Conservation (phyloP, 2,888 invertebrate species). For the Fragum sueziense region DNA sequence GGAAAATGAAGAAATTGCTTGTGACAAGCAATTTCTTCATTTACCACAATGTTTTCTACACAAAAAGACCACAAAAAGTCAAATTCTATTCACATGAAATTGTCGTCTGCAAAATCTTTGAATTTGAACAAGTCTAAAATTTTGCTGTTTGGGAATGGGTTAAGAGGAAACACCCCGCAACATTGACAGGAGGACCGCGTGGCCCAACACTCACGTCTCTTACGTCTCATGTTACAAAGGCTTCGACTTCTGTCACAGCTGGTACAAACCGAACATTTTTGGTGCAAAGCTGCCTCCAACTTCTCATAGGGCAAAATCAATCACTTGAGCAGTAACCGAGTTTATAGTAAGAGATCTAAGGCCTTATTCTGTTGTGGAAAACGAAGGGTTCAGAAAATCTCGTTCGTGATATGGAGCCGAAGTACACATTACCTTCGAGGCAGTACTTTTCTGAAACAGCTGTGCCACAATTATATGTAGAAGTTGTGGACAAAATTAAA, state of each 20-base stretch:
- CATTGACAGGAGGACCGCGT: background rate
- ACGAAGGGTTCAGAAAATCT: slow-evolving; percentile 32
- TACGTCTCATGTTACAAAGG: background rate
- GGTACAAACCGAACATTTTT: slow-evolving; percentile 1
- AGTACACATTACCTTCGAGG: slow-evolving; percentile 29
- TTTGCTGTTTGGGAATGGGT: no score
- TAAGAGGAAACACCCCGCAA: background rate
- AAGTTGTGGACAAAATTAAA: background rate
- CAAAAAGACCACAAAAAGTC: background rate
- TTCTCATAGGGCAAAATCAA: slow-evolving; percentile 19
- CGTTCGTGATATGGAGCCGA: slow-evolving; percentile 23
- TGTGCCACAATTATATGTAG: slow-evolving; percentile 20
- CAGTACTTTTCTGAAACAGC: slow-evolving; percentile 27
- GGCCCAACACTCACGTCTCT: background rate
- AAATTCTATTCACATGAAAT: background rate
- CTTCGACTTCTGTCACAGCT: background rate
- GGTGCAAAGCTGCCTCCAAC: slow-evolving; percentile 4
- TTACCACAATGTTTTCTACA: background rate
- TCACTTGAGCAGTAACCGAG: slow-evolving; percentile 1
- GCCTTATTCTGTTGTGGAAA: slow-evolving; percentile 32
- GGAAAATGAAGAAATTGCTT: no score
- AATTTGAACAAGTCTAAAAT: no score
- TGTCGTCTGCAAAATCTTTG: no score
- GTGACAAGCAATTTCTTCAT: slow-evolving; percentile 5
- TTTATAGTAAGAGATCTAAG: slow-evolving; percentile 40